Percentiles rank a stretch among this genome's conserved stretches.
phyloP scores from a whole-genome alignment of 1,140 invertebrate species.

The Brachionus koreanus region DNA sequence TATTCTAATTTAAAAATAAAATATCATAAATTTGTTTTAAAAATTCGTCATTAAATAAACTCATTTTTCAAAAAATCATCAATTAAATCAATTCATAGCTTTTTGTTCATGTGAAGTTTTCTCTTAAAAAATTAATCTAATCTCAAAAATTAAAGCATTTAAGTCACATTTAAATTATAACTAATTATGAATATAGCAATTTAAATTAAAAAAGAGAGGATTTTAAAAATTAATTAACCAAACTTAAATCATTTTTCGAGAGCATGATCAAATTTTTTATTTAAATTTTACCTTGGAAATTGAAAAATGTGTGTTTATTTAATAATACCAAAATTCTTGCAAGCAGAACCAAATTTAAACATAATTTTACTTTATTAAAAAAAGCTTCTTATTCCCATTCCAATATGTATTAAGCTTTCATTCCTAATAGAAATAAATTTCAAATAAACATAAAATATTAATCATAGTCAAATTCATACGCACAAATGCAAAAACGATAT shows the following conservation, averaged over 20 bases:
- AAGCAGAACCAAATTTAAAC: not conserved
- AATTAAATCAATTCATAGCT: too few species aligned
- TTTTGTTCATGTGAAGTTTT: too few species aligned
- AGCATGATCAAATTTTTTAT: not conserved
- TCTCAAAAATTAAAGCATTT: too few species aligned
- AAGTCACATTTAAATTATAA: too few species aligned
- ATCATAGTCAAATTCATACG: not conserved
- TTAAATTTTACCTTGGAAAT: not conserved
- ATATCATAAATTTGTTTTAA: too few species aligned
- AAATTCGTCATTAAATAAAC: too few species aligned
- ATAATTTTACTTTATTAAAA: not conserved
- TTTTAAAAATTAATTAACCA: not conserved
- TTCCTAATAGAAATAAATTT: not conserved
- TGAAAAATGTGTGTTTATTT: not conserved
- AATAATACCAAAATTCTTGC: not conserved
- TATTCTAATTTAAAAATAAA: too few species aligned
- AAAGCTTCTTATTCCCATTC: too few species aligned
- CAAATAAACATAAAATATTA: constrained; percentile 21
- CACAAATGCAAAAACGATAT: not conserved
- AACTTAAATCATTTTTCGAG: not conserved
- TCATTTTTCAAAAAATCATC: too few species aligned
- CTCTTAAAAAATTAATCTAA: too few species aligned
- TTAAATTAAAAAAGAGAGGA: not conserved
- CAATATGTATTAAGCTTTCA: too few species aligned
- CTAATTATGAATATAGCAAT: too few species aligned